These are phyloP conservation scores for Dendroctonus valens DNA, from an alignment of 1,140 invertebrate genomes.

Conservation along the genomic window DNA sequence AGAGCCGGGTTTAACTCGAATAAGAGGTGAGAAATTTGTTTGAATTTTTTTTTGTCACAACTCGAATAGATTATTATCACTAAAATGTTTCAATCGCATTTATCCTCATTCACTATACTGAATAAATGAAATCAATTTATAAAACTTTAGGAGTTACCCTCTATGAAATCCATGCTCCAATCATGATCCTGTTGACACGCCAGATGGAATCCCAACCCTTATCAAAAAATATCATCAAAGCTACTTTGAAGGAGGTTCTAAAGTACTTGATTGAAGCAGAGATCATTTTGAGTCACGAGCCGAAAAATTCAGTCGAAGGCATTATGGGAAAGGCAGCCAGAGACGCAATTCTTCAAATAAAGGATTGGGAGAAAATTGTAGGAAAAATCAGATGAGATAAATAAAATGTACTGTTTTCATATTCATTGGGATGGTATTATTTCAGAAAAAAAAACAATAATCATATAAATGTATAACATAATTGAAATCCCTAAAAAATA, in stretches of 20 bases:
- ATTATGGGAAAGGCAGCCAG: conserved; percentile 65
- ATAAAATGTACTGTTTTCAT: not conserved
- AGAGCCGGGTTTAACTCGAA: conserved; percentile 67
- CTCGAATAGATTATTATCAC: too few species aligned
- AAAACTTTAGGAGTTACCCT: conserved; percentile 67
- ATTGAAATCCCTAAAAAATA: not conserved
- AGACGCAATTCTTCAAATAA: conserved; percentile 63
- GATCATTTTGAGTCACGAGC: conserved; percentile 65
- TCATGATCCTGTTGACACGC: conserved; percentile 63
- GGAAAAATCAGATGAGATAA: conserved; percentile 47
- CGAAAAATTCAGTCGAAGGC: conserved; percentile 66
- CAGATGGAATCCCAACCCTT: conserved; percentile 59
- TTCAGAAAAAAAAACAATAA: too few species aligned
- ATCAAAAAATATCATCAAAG: conserved; percentile 57
- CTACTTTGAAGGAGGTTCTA: conserved; percentile 65
- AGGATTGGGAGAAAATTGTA: conserved; percentile 60
- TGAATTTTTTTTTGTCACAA: too few species aligned
- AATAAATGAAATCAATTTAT: conserved; percentile 32
- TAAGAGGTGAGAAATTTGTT: conserved; percentile 65
- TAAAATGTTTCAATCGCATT: too few species aligned
- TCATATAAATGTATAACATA: too few species aligned
- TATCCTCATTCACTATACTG: not conserved
- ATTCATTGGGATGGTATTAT: too few species aligned
- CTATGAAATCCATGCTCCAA: conserved; percentile 68
- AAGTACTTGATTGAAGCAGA: conserved; percentile 61